A percentile compares a stretch with the other conserved stretches of the same genome.
Evolutionary conservation across 92 coral and sea anemone species (phyloP).

Genomic region (Porites divaricata): DNA sequence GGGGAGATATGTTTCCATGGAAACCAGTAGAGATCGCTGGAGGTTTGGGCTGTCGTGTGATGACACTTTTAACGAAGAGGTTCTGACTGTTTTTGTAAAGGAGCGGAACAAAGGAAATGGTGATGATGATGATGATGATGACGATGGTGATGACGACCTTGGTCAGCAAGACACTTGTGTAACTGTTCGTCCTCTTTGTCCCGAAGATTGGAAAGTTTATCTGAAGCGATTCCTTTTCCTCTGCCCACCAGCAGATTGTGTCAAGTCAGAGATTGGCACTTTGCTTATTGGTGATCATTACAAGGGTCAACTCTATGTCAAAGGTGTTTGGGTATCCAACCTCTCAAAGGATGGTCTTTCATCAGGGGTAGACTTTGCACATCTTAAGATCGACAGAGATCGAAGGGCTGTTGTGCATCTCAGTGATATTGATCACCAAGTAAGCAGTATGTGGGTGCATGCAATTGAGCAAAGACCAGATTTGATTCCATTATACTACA

Average conservation of each 20-base stretch:
- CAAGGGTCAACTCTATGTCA: conserved; percentile 58
- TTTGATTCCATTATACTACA: conserved; percentile 44
- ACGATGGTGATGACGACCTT: background rate
- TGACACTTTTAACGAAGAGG: conserved; percentile 57
- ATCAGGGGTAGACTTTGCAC: conserved; percentile 55
- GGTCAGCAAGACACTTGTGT: conserved; percentile 38
- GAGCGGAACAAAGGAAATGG: conserved; percentile 31
- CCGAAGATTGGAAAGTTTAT: conserved; percentile 43
- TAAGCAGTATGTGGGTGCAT: conserved; percentile 69
- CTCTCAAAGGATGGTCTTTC: conserved; percentile 58
- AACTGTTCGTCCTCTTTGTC: conserved; percentile 43
- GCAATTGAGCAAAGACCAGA: conserved; percentile 57
- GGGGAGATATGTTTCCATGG: conserved; percentile 58
- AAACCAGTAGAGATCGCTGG: conserved; percentile 64
- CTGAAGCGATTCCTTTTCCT: conserved; percentile 52
- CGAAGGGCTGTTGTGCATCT: conserved; percentile 63
- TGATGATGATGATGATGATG: conserved; percentile 23
- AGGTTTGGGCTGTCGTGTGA: conserved; percentile 49
- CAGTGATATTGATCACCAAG: conserved; percentile 64
- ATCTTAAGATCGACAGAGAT: conserved; percentile 60
- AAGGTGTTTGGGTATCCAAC: conserved; percentile 66
- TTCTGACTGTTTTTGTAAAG: conserved; percentile 55
- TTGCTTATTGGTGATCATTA: conserved; percentile 32
- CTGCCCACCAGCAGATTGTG: conserved; percentile 48
- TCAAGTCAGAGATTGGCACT: conserved; percentile 44